These are phyloP conservation scores for Rhynchotus rufescens DNA, from an alignment of 2,797 vertebrate genomes.

Conservation along the genomic window DNA sequence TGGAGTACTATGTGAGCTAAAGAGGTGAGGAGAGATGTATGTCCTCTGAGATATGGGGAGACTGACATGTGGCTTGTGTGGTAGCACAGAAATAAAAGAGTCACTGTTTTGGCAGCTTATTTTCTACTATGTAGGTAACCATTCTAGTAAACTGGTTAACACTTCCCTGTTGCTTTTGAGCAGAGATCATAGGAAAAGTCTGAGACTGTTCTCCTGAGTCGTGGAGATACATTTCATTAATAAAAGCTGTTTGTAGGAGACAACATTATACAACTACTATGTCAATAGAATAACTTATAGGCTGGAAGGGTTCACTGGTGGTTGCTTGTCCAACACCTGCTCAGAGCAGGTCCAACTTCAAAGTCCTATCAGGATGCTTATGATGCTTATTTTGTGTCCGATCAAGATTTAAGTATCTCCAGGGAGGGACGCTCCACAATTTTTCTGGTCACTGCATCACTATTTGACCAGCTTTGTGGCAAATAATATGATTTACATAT, in stretches of 20 bases:
- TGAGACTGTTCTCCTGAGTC: background rate
- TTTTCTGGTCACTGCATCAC: background rate
- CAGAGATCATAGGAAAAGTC: background rate
- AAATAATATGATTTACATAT: background rate
- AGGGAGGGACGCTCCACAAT: background rate
- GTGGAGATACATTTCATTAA: background rate
- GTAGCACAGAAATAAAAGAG: background rate
- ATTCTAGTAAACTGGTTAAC: background rate
- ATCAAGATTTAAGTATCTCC: fast-evolving
- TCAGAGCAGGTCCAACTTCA: background rate
- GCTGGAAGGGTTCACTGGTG: background rate
- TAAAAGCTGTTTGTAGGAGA: background rate
- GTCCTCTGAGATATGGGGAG: background rate
- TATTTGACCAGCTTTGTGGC: background rate
- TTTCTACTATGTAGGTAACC: background rate
- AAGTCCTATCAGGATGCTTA: background rate
- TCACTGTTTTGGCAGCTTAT: background rate
- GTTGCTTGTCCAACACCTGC: background rate
- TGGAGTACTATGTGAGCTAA: background rate
- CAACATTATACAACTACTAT: background rate
- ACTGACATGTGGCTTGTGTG: background rate
- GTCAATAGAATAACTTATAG: background rate
- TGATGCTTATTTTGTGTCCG: background rate
- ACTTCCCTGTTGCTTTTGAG: background rate
- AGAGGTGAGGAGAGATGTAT: background rate